These are phyloP conservation scores for Acanthornis magna DNA, from an alignment of 2,797 vertebrate species.

Conservation along the genomic window DNA sequence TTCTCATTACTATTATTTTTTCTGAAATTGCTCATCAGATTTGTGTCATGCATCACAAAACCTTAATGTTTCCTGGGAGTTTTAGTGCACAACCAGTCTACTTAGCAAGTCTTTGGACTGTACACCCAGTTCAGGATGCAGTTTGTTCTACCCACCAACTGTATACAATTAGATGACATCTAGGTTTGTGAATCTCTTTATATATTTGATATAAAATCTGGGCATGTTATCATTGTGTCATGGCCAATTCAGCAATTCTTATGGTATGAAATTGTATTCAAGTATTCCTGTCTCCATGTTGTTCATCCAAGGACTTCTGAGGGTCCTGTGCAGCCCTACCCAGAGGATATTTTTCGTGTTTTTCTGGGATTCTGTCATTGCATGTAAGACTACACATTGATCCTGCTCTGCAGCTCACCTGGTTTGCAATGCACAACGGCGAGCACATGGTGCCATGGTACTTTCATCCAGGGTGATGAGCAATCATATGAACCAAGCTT, in stretches of 20 bases:
- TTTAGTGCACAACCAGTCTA: not conserved
- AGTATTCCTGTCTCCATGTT: not conserved
- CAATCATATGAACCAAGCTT: not conserved
- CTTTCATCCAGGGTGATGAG: not conserved
- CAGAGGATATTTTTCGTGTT: not conserved
- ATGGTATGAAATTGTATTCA: not conserved
- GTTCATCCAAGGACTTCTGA: not conserved
- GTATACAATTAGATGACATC: not conserved
- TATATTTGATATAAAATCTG: not conserved
- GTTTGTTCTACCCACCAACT: not conserved
- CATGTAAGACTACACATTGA: not conserved
- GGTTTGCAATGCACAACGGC: not conserved
- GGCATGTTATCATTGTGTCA: not conserved
- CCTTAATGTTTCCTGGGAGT: not conserved
- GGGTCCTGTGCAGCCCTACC: not conserved
- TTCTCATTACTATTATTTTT: not conserved
- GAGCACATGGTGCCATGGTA: not conserved
- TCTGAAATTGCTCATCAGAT: not conserved
- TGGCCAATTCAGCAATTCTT: not conserved
- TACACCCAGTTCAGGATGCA: not conserved
- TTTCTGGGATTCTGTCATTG: not conserved
- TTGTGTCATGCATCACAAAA: not conserved
- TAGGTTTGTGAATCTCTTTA: not conserved
- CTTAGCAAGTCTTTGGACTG: not conserved
- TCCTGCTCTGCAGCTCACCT: not conserved